Percentiles rank a stretch among this genome's conserved stretches.
phyloP scores from a whole-genome alignment of 92 coral and sea anemone species.

The Zoanthus sansibaricus region DNA sequence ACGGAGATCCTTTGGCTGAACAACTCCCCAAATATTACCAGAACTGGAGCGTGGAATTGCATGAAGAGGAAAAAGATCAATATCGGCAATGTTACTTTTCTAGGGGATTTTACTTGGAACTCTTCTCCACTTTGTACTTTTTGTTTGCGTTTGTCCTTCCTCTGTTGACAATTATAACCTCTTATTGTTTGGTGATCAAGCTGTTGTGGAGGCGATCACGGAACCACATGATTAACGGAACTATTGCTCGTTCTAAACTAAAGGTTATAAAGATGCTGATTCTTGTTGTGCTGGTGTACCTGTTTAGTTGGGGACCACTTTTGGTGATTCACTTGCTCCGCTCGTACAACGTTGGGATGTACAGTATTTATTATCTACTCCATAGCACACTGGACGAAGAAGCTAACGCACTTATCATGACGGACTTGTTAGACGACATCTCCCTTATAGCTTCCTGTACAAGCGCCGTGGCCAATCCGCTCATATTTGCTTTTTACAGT shows the following conservation, averaged over 20 bases:
- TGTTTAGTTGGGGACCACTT: conserved; percentile 69
- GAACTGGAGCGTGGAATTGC: conserved; percentile 3
- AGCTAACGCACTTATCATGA: not conserved
- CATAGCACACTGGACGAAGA: not conserved
- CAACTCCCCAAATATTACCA: not conserved
- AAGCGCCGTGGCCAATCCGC: conserved; percentile 61
- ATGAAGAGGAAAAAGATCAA: not conserved
- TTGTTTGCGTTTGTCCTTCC: conserved; percentile 61
- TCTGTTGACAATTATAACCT: conserved; percentile 36
- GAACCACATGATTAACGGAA: conserved; percentile 50
- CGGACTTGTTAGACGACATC: not conserved
- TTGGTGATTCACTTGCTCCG: conserved; percentile 23
- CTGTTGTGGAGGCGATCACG: conserved; percentile 56
- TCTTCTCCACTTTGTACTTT: conserved; percentile 49
- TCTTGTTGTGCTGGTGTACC: conserved; percentile 47
- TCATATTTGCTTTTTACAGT: conserved; percentile 57
- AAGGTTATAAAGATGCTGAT: conserved; percentile 69
- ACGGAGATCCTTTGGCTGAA: conserved; percentile 20
- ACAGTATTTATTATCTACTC: not conserved
- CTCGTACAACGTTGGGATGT: conserved; percentile 23
- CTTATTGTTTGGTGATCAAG: conserved; percentile 50
- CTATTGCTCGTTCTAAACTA: conserved; percentile 57
- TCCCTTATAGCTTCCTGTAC: conserved; percentile 42
- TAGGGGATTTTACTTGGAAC: conserved; percentile 23
- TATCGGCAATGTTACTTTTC: conserved; percentile 25